Base-by-base conservation (phyloP, 1,140 invertebrate genomes). In the Steinernema feltiae region DNA sequence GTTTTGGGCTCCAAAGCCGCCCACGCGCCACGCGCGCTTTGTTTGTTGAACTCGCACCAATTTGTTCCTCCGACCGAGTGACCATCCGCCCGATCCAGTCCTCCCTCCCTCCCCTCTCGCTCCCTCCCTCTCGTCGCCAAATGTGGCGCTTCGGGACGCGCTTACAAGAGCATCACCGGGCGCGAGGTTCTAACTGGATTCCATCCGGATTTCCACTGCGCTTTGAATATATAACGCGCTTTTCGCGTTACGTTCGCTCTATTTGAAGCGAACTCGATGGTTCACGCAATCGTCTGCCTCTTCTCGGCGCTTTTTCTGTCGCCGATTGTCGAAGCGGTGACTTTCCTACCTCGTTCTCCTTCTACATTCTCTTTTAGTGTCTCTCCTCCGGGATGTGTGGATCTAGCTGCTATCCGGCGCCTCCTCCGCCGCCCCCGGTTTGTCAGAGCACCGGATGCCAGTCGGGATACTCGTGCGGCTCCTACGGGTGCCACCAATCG, bases 241-340 rank as follows among this genome's bases (percentile, higher is more conserved):
- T 63, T 63, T 27, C 53, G 53, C 7, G 53, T 63, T 63, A 63
- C 53, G 53, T 63, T 63, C 53, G 53, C 53, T 63, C 53, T 63
- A 63, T 63, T 63, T 63, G 53, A 63, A 27, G 53, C 53, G 53
- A 17, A 12, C 12, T 63, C 53, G 53, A 63, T 63, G 53, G 53
- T 63, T 63, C 53, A 63, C 53, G 53, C 24, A 63, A 63, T 63
- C 12, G 12, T 46, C 41, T n/a, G 7, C n/a, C 41, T 63, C 24
- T 27, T 27, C 15, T 7, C 53, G 53, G 53, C 53, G 53, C 12
- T 63, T 27, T 12, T 27, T 21, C 12, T 27, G 15, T 15, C 53
- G 15, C 15, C 53, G 15, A 17, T 63, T 21, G 53, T 21, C 24
- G 15, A 63, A 27, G 24, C 53, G 12, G 53, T 63, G 53, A 63